Conservation (phyloP, 2,113 vertebrate species). For the Phylloscopus trochiloides region DNA sequence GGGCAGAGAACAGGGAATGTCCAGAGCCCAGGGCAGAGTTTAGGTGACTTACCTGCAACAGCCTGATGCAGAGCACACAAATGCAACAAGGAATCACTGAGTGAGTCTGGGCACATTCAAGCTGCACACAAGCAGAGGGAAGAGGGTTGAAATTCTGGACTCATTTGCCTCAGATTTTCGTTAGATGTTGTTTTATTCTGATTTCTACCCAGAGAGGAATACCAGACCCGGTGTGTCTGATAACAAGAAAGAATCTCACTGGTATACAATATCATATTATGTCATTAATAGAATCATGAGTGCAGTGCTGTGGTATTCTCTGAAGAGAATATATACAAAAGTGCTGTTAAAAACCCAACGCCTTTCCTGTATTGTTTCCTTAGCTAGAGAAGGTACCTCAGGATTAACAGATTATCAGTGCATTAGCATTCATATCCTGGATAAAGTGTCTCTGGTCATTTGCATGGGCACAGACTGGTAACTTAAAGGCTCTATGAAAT, state of each 20-base stretch:
- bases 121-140: not conserved
- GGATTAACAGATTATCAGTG: not conserved
- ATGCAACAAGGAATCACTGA: accelerated
- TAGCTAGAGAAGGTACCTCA: not conserved
- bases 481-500: not conserved
- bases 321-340: not conserved
- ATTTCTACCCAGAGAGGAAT: not conserved
- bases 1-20: not conserved
- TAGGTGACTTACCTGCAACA: not conserved
- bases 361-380: not conserved
- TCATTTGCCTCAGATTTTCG: not conserved
- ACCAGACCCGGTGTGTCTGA: not conserved
- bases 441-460: not conserved
- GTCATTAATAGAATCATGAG: not conserved
- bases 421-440: not conserved
- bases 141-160: not conserved
- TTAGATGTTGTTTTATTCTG: not conserved
- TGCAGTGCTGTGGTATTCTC: not conserved
- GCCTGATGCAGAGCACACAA: not conserved
- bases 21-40: no score
- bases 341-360: not conserved
- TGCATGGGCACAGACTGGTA: not conserved
- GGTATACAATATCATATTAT: not conserved
- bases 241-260: not conserved
- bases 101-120: not conserved